Percentiles rank a stretch among this genome's conserved stretches.
Evolutionary conservation across 2,888 invertebrate species (phyloP).

Genomic region (Protonemura montana): DNA sequence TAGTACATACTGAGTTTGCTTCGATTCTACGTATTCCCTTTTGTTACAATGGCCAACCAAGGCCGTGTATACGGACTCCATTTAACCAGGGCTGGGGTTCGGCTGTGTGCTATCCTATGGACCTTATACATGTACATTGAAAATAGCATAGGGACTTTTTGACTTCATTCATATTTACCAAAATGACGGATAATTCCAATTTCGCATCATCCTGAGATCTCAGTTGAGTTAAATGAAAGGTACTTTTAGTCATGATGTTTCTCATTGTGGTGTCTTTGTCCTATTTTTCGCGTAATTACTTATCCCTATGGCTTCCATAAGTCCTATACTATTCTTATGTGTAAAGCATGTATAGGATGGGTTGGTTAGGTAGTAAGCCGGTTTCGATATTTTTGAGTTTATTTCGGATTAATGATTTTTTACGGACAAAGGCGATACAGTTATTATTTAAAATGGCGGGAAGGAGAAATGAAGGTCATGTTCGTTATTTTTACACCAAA

Average conservation of each 20-base stretch:
- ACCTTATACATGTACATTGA: conserved; percentile 49
- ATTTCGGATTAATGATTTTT: conserved; percentile 45
- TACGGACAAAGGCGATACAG: conserved; percentile 51
- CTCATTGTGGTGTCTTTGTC: conserved; percentile 51
- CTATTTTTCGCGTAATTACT: conserved; percentile 48
- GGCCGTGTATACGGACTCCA: conserved; percentile 61
- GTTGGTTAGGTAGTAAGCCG: background rate
- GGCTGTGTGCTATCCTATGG: conserved; percentile 51
- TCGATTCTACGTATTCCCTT: conserved; percentile 49
- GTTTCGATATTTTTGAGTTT: background rate
- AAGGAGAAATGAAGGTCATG: conserved; percentile 53
- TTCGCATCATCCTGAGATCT: conserved; percentile 5
- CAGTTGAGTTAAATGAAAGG: conserved; percentile 48
- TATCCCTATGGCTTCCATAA: conserved; percentile 32
- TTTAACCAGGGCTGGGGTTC: conserved; percentile 53
- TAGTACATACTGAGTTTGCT: background rate
- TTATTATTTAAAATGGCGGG: conserved; percentile 51
- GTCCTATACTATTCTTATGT: conserved; percentile 44
- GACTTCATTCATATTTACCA: conserved; percentile 41
- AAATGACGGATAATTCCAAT: background rate
- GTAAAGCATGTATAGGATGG: conserved; percentile 27
- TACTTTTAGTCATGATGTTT: conserved; percentile 53
- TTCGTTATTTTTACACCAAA: conserved; percentile 9
- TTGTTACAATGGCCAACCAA: conserved; percentile 61
- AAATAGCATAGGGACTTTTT: conserved; percentile 48